Evolutionary conservation across 2,113 vertebrate species (phyloP).

Genomic region (Tupaia chinensis): DNA sequence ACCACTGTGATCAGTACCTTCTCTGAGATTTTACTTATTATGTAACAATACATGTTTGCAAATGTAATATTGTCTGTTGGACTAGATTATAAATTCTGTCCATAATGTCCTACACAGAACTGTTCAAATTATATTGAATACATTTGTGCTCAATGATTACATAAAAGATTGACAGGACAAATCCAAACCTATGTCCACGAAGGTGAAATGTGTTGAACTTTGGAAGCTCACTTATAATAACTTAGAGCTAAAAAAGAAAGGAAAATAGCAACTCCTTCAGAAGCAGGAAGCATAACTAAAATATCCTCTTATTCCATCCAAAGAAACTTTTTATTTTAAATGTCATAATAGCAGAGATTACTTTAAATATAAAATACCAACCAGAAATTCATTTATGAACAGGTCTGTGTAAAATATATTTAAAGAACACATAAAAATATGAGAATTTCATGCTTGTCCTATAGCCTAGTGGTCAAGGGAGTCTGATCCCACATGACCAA

Average conservation of each 20-base stretch:
- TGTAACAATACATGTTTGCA: background rate
- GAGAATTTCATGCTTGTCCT: background rate
- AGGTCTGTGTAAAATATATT: background rate
- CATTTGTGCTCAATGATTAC: background rate
- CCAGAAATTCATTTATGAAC: conserved; percentile 10
- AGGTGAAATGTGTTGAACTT: background rate
- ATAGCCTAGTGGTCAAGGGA: too few relatives aligned
- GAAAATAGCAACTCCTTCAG: background rate
- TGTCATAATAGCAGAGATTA: background rate
- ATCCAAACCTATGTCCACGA: background rate
- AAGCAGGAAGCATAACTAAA: conserved; percentile 24
- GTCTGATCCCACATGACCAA: too few relatives aligned
- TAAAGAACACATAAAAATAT: conserved; percentile 7
- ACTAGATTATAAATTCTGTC: background rate
- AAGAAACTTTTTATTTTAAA: background rate
- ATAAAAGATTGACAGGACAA: conserved; percentile 8
- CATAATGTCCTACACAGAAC: background rate
- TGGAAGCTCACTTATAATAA: background rate
- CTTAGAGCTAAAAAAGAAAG: background rate
- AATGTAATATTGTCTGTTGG: background rate
- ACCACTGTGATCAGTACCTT: background rate
- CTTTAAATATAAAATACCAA: background rate
- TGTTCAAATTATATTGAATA: background rate
- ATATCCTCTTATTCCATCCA: background rate
- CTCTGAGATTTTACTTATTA: background rate